Percentiles rank a stretch among this genome's conserved stretches.
Evolutionary conservation across 1,140 invertebrate species (phyloP).

Genomic region (Diachasmimorpha longicaudata): DNA sequence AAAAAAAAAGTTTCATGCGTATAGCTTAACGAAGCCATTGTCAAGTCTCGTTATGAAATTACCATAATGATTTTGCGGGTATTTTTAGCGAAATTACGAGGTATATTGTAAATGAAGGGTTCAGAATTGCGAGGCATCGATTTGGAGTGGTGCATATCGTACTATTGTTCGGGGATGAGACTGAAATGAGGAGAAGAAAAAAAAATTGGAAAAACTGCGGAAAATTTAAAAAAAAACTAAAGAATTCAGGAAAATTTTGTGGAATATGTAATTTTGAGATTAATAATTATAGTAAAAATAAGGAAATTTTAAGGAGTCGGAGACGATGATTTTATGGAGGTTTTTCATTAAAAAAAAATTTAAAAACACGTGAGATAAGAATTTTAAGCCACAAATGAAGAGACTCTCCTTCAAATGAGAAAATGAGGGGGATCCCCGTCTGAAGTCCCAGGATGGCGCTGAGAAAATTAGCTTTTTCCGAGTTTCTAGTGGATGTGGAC

Average conservation of each 20-base stretch:
- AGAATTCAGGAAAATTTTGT: too few relatives aligned
- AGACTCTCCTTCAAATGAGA: neutral
- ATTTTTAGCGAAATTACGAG: neutral
- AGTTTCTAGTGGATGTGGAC: neutral
- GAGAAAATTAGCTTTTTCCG: neutral
- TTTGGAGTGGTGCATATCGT: neutral
- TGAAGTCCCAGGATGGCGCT: neutral
- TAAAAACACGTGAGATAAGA: neutral
- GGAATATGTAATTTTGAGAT: too few relatives aligned
- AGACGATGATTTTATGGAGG: neutral
- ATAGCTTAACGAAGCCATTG: neutral
- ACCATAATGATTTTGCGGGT: neutral
- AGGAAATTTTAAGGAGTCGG: too few relatives aligned
- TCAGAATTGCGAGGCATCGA: neutral
- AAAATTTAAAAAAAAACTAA: too few relatives aligned
- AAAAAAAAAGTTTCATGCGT: constrained; percentile 9
- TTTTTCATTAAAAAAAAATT: too few relatives aligned
- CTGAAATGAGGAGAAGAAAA: too few relatives aligned
- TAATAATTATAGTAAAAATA: too few relatives aligned
- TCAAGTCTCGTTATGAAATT: neutral
- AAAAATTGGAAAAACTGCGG: too few relatives aligned
- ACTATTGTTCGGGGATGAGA: too few relatives aligned
- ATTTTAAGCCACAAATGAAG: neutral
- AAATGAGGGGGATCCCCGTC: neutral
- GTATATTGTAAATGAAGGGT: neutral